Evolutionary conservation across 2,113 vertebrate species (phyloP).

Genomic region (Ophthalmolycus amberensis): DNA sequence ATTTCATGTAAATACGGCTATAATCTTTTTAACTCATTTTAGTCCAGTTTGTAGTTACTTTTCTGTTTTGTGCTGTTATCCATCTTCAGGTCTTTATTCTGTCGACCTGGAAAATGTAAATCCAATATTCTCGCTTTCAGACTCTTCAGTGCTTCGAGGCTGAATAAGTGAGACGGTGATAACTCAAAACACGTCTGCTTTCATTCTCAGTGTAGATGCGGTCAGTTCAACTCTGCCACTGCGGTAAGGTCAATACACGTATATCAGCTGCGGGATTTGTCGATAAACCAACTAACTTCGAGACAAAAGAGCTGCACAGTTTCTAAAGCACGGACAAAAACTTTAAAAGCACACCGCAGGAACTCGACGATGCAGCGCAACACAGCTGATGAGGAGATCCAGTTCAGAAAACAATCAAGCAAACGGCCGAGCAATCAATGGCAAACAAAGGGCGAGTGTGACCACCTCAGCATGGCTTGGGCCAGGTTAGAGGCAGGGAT

Average conservation of each 20-base stretch:
- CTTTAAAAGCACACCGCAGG: slow-evolving; percentile 70
- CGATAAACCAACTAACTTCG: slow-evolving; percentile 47
- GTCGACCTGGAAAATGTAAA: not conserved
- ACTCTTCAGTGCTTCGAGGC: not conserved
- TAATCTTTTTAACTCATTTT: not conserved
- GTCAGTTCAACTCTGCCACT: not conserved
- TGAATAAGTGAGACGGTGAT: not conserved
- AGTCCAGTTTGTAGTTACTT: not conserved
- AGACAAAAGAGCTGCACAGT: slow-evolving; percentile 54
- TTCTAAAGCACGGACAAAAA: slow-evolving; percentile 57
- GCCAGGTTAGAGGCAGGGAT: slow-evolving; percentile 63
- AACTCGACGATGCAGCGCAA: slow-evolving; percentile 52
- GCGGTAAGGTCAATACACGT: not conserved
- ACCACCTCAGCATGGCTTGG: slow-evolving; percentile 83
- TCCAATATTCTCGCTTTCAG: not conserved
- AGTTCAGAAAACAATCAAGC: slow-evolving; percentile 75
- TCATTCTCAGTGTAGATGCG: not conserved
- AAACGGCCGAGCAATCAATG: slow-evolving; percentile 73
- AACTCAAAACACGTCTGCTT: not conserved
- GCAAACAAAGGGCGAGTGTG: slow-evolving; percentile 84
- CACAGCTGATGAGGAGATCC: slow-evolving; percentile 72
- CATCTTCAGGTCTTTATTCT: not conserved
- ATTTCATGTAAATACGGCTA: not conserved
- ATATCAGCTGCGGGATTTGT: slow-evolving; percentile 12
- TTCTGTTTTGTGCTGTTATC: not conserved